A percentile compares a stretch with the other conserved stretches of the same genome.
Conservation (phyloP, 2,797 vertebrate species). For the Tamandua tetradactyla region DNA sequence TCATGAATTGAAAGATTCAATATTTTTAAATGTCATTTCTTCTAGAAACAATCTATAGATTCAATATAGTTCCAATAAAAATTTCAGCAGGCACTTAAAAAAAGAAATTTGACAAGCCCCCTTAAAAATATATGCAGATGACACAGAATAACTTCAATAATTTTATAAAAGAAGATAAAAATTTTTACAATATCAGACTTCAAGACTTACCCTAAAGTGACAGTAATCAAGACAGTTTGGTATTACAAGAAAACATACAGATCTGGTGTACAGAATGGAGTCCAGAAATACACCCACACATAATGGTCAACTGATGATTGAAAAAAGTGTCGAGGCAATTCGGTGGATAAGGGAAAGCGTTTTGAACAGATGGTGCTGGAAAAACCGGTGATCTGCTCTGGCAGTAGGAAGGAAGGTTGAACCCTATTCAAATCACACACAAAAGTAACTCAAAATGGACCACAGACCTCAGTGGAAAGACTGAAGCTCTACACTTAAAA, state of each 20-base stretch:
- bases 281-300: neutral
- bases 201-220: neutral
- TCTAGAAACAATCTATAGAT: neutral
- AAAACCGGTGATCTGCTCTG: neutral
- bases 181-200: neutral
- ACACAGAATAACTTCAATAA: neutral
- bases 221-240: neutral
- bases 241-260: neutral
- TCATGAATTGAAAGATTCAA: neutral
- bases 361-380: neutral
- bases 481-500: neutral
- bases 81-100: neutral
- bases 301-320: neutral
- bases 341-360: neutral
- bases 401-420: neutral
- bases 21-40: neutral
- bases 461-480: neutral
- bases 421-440: neutral
- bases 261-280: neutral
- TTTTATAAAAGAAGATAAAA: neutral
- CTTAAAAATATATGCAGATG: neutral
- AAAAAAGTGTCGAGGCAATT: neutral
- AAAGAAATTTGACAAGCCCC: neutral
- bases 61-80: neutral
- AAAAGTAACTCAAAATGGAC: neutral